phyloP scores from a whole-genome alignment of 2,113 vertebrate species.

The Furnarius figulus region DNA sequence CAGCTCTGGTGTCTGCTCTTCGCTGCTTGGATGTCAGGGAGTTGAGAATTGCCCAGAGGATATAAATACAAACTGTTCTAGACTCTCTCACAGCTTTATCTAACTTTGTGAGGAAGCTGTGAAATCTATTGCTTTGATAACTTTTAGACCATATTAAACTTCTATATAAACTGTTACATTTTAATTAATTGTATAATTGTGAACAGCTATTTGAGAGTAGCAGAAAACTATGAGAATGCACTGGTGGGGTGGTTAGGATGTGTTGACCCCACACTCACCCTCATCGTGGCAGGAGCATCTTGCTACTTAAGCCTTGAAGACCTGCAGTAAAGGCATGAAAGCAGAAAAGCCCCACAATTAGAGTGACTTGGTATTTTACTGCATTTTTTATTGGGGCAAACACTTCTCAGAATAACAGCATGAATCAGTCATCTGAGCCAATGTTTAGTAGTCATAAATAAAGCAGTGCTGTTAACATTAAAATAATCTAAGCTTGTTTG shows the following conservation, averaged over 20 bases:
- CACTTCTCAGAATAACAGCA: neutral
- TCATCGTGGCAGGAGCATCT: neutral
- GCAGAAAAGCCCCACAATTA: neutral
- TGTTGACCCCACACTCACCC: neutral
- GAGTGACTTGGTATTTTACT: neutral
- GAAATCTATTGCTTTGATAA: neutral
- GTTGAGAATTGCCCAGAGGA: neutral
- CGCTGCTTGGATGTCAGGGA: neutral
- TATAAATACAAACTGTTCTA: neutral
- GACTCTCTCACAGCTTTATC: neutral
- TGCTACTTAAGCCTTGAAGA: neutral
- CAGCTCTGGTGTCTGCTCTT: neutral
- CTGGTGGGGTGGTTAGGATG: neutral
- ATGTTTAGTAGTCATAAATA: neutral
- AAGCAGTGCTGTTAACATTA: neutral
- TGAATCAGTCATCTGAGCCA: neutral
- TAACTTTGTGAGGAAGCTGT: neutral
- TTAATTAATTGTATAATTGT: neutral
- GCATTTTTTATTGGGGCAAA: neutral
- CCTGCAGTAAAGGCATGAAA: neutral
- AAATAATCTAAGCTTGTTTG: neutral
- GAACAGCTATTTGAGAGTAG: neutral
- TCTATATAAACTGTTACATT: neutral
- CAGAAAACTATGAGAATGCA: fast-evolving
- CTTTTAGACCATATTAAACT: neutral